Percentiles rank a stretch among this genome's conserved stretches.
These are phyloP conservation scores for Drosophila robusta DNA, from an alignment of 2,888 invertebrate species.

Conservation along the genomic window DNA sequence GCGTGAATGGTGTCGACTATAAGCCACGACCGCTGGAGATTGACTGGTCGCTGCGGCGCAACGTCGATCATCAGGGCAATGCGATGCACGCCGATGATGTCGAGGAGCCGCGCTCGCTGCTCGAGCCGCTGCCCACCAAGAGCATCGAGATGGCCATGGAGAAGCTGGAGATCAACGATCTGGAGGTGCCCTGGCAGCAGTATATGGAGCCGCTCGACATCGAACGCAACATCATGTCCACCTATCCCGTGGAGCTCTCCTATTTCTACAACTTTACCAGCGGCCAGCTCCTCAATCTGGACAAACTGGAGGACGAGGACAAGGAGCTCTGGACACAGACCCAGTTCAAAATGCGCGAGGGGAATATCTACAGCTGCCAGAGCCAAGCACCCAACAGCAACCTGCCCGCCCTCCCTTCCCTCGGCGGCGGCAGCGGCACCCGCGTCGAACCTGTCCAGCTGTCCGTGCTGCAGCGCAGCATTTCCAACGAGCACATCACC, in stretches of 20 bases:
- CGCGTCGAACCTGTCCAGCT: constrained; percentile 33
- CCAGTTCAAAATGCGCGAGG: constrained; percentile 66
- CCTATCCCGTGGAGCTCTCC: constrained; percentile 89
- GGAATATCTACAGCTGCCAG: constrained; percentile 44
- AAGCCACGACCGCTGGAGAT: constrained; percentile 76
- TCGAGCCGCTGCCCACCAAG: constrained; percentile 73
- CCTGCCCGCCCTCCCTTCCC: constrained; percentile 38
- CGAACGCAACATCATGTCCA: constrained; percentile 86
- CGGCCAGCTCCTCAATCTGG: constrained; percentile 49
- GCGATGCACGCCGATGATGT: constrained; percentile 55
- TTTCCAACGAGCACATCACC: constrained; percentile 38
- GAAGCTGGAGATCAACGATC: constrained; percentile 45
- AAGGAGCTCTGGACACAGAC: constrained; percentile 55
- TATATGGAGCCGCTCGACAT: constrained; percentile 89
- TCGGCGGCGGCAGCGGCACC: constrained; percentile 13
- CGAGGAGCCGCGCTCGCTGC: constrained; percentile 65
- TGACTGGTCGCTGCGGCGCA: constrained; percentile 78
- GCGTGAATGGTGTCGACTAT: constrained; percentile 52
- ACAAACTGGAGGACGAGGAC: constrained; percentile 55
- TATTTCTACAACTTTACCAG: constrained; percentile 89
- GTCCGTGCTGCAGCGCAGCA: constrained; percentile 66
- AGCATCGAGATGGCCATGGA: constrained; percentile 32
- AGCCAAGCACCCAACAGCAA: not conserved
- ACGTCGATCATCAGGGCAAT: constrained; percentile 71
- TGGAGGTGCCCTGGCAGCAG: constrained; percentile 72